These are phyloP conservation scores for Rotaria socialis DNA, from an alignment of 2,888 invertebrate species.

Conservation along the genomic window DNA sequence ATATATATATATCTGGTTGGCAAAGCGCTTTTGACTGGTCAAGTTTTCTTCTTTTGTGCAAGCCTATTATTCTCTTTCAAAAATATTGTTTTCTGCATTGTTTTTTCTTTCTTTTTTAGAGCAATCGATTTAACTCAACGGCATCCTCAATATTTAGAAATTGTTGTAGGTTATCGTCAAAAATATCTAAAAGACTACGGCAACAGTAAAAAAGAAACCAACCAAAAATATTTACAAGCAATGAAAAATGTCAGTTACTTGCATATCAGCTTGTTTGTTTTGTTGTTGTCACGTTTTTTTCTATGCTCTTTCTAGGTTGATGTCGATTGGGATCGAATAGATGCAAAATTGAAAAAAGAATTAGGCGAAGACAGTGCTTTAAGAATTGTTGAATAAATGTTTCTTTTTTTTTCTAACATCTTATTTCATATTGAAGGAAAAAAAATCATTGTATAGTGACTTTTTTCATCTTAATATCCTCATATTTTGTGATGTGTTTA, in stretches of 20 bases:
- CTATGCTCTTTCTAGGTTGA: constrained; percentile 55
- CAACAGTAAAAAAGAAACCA: constrained; percentile 59
- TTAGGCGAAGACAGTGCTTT: constrained; percentile 46
- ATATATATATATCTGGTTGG: too few relatives aligned
- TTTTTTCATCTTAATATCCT: not conserved
- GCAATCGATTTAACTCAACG: constrained; percentile 72
- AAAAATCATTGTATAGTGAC: not conserved
- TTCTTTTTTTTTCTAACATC: too few relatives aligned
- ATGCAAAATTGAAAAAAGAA: constrained; percentile 59
- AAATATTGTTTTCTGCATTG: too few relatives aligned
- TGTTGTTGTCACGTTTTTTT: constrained; percentile 37
- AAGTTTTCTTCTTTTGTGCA: too few relatives aligned
- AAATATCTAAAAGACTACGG: constrained; percentile 65
- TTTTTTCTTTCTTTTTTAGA: constrained; percentile 57
- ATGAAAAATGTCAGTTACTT: constrained; percentile 53
- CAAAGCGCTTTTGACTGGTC: too few relatives aligned
- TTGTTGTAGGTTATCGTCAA: constrained; percentile 69
- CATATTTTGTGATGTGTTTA: not conserved
- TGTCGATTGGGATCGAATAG: constrained; percentile 61
- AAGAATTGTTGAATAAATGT: not conserved
- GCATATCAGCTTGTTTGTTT: not conserved
- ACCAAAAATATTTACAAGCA: constrained; percentile 57
- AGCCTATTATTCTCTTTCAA: too few relatives aligned
- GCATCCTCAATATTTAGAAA: constrained; percentile 70
- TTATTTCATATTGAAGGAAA: not conserved